Evolutionary conservation across 2,888 invertebrate genomes (phyloP), one percentile per base, ranked within the genome.

Genomic region (Myopa testacea): DNA sequence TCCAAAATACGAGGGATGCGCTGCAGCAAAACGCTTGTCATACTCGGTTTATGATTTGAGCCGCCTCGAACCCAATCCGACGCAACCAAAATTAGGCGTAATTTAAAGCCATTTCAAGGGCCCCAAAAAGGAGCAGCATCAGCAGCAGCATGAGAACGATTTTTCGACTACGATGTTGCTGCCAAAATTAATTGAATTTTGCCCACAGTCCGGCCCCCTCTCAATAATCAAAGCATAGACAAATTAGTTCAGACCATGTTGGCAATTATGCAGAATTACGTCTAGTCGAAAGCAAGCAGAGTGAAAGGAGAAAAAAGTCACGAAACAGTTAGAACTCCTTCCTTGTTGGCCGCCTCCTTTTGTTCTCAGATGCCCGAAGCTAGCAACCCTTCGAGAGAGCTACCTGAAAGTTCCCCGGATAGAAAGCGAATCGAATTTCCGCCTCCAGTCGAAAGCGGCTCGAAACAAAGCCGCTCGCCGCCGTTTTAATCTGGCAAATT

Each of bases 161-260:
- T 26, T 2, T 26, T 26, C 26, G 26, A 26, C 8, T 38, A 52
- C 38, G 75, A 40, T 75, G 38, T 40, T 38, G 50, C 37, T 16
- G 45, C 34, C 55, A 14, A 55, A 67, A 68, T 75, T 75, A 75
- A 75, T 75, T 75, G 55, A 67, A 52, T 75, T 75, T 68, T 68
- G 67, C 55, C 12, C 10, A 8, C 34, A 14, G 7, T 37, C 6
- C 34, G 26, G 38, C 34, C 4, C 26, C 12, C 58, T 16, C n/a
- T 58, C n/a, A 6, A 26, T 26, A 37, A 26, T 5, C 26, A 45
- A 60, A 63, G n/a, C 19, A 19, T 75, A 75, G 67, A 67, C 75
- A 75, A 75, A 75, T 75, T 75, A 67, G 67, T 58, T 75, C 37
- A 4, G 26, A 58, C 55, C 16, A 14, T 34, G 34, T 63, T 50